Percentiles rank a stretch among this genome's conserved stretches.
phyloP scores from a whole-genome alignment of 2,113 vertebrate species.

The Chloroceryle aenea region DNA sequence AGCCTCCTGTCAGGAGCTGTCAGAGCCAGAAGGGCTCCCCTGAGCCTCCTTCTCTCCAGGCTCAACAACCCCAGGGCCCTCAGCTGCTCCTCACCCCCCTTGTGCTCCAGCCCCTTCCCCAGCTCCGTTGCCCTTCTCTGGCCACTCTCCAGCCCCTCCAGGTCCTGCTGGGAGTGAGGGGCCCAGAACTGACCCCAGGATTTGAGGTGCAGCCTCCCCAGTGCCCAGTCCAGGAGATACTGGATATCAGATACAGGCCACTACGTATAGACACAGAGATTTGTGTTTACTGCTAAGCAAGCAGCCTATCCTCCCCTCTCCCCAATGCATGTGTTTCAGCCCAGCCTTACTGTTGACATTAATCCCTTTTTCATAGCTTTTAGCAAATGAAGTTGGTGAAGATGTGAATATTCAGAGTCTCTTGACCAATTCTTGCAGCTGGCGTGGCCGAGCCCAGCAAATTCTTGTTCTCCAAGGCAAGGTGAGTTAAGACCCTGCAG shows the following conservation, averaged over 20 bases:
- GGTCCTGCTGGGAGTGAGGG: background rate
- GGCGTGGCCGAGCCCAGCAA: conserved; percentile 92
- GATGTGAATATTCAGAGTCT: conserved; percentile 86
- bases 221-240: background rate
- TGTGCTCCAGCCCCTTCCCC: background rate
- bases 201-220: background rate
- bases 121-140: background rate
- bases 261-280: background rate
- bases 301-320: background rate
- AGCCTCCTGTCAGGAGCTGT: background rate
- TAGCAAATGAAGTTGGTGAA: conserved; percentile 89
- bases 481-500: conserved; percentile 70
- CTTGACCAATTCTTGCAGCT: conserved; percentile 79
- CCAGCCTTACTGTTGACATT: background rate
- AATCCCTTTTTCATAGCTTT: conserved; percentile 74
- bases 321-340: background rate
- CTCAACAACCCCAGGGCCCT: background rate
- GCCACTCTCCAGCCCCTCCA: background rate
- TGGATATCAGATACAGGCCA: background rate
- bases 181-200: background rate
- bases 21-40: background rate
- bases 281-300: background rate
- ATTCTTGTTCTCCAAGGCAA: conserved; percentile 88
- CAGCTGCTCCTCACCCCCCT: background rate
- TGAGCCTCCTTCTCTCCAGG: background rate